Conservation (phyloP, 2,113 vertebrate species). For the Lophotis ruficrista region DNA sequence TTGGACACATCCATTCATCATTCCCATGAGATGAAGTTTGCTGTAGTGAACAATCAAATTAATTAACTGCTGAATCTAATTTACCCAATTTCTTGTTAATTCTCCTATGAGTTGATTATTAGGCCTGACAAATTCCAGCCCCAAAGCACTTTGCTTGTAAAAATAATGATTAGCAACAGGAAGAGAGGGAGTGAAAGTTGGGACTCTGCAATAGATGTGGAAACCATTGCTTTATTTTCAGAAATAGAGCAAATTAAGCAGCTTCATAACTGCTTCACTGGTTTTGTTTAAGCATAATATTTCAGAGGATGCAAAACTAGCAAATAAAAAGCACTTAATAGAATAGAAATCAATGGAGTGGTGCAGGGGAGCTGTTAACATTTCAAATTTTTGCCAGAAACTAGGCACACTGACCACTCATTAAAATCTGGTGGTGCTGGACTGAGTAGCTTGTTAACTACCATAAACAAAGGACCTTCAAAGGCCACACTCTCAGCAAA, state of each 20-base stretch:
- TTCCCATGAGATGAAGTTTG: slow-evolving; percentile 3
- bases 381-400: neutral
- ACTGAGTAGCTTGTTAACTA: neutral
- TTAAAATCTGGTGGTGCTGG: neutral
- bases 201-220: neutral
- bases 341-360: neutral
- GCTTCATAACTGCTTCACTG: neutral
- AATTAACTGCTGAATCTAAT: slow-evolving; percentile 64
- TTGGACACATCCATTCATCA: slow-evolving; percentile 24
- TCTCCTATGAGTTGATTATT: slow-evolving; percentile 41
- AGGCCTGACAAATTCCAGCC: slow-evolving; percentile 50
- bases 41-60: slow-evolving; percentile 51
- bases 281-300: slow-evolving; percentile 18
- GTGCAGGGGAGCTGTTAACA: neutral
- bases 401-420: neutral
- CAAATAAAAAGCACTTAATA: neutral
- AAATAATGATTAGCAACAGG: slow-evolving; percentile 40
- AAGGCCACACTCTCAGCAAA: neutral
- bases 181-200: neutral
- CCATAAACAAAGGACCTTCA: neutral
- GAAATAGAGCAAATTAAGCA: neutral
- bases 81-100: slow-evolving; percentile 53
- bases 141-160: slow-evolving; percentile 31
- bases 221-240: neutral
- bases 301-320: neutral